A percentile compares a stretch with the other conserved stretches of the same genome.
phyloP scores from a whole-genome alignment of 2,113 vertebrate species.

The Myocastor coypus region DNA sequence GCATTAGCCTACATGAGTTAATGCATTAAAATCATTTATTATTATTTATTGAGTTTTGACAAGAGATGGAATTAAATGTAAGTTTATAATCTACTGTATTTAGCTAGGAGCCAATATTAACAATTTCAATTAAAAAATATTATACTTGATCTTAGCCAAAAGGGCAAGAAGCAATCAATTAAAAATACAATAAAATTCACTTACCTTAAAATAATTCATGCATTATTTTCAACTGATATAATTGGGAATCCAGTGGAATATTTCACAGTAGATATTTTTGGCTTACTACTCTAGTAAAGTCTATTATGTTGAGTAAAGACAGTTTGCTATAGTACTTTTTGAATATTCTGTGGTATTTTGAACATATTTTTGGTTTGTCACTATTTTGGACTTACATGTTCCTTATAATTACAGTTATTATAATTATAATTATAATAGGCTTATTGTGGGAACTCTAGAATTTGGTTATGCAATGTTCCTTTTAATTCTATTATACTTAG shows the following conservation, averaged over 20 bases:
- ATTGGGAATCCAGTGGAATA: neutral
- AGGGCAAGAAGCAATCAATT: no score
- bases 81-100: neutral
- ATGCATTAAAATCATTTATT: neutral
- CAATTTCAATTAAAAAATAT: constrained; percentile 42
- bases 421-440: neutral
- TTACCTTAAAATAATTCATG: neutral
- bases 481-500: neutral
- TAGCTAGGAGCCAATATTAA: neutral
- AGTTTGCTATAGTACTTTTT: neutral
- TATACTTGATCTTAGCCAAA: neutral
- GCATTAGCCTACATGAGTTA: neutral
- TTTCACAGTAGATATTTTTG: neutral
- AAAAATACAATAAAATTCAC: neutral
- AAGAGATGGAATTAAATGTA: neutral
- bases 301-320: neutral
- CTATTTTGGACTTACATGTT: neutral
- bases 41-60: neutral
- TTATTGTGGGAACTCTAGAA: neutral
- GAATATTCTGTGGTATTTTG: neutral
- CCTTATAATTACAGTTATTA: constrained; percentile 1
- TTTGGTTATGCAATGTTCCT: neutral
- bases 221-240: constrained; percentile 5
- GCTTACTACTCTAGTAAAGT: neutral
- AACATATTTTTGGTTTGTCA: neutral